Percentiles rank a stretch among this genome's conserved stretches.
Conservation (phyloP, 2,888 invertebrate species). For the Elmis aenea region DNA sequence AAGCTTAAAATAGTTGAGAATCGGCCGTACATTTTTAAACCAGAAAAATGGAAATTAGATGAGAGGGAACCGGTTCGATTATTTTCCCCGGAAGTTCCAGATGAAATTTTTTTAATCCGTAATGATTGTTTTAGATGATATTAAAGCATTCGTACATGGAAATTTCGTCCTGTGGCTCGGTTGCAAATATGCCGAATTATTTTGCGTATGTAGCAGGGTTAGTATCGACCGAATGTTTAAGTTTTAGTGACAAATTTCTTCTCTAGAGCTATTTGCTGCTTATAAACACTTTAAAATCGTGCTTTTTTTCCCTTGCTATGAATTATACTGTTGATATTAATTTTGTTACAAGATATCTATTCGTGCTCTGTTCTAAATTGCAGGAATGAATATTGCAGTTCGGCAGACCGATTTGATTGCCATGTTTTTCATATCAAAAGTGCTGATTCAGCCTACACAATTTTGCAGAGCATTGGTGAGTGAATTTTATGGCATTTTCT, state of each 20-base stretch:
- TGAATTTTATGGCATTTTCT: no score
- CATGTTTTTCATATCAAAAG: slow-evolving; percentile 47
- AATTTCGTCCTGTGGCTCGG: slow-evolving; percentile 60
- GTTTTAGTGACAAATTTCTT: background rate
- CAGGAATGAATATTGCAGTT: slow-evolving; percentile 49
- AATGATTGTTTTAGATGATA: slow-evolving; percentile 51
- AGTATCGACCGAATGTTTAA: slow-evolving; percentile 20
- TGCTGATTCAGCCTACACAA: slow-evolving; percentile 44
- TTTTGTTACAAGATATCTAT: background rate
- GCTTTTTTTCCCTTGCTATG: no score
- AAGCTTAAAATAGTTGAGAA: no score
- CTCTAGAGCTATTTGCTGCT: no score
- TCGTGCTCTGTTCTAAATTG: slow-evolving; percentile 25
- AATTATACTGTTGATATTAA: slow-evolving; percentile 3
- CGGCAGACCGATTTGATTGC: slow-evolving; percentile 48
- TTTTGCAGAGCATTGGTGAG: slow-evolving; percentile 49
- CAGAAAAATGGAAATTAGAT: no score
- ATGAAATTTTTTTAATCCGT: no score
- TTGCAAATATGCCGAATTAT: slow-evolving; percentile 50
- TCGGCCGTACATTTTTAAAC: no score
- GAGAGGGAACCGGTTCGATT: no score
- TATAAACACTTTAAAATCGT: no score
- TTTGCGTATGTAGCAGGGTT: slow-evolving; percentile 62
- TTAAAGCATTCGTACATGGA: slow-evolving; percentile 59
- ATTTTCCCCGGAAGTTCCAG: no score